A percentile compares a stretch with the other conserved stretches of the same genome.
Evolutionary conservation across 1,140 invertebrate genomes (phyloP).

Genomic region (Lordiphosa mommai): DNA sequence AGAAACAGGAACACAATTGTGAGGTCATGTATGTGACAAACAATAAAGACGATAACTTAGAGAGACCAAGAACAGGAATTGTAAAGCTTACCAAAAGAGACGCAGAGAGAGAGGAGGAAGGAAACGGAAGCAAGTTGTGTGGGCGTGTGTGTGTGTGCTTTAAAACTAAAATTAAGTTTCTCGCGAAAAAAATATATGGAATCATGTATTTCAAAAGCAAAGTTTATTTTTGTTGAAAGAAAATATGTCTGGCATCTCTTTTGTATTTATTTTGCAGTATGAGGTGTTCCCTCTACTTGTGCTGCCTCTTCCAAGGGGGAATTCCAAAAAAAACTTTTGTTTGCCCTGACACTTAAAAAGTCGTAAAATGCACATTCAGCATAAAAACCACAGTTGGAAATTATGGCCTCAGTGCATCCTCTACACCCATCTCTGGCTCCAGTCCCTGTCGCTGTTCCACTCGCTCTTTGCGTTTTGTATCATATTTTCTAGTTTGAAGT

Average conservation of each 20-base stretch:
- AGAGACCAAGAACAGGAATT: constrained; percentile 19
- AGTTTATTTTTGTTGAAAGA: constrained; percentile 63
- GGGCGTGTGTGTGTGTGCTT: constrained; percentile 22
- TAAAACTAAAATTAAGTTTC: constrained; percentile 69
- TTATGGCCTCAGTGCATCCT: constrained; percentile 53
- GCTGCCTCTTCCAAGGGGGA: constrained; percentile 1
- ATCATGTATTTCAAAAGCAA: constrained; percentile 53
- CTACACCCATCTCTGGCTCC: constrained; percentile 12
- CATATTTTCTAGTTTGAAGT: constrained; percentile 62
- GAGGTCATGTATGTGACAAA: constrained; percentile 77
- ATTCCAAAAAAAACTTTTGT: constrained; percentile 56
- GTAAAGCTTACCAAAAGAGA: constrained; percentile 17
- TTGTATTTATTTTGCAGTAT: constrained; percentile 16
- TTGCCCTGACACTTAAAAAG: constrained; percentile 72
- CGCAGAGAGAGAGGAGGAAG: constrained; percentile 22
- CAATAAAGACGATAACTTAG: constrained; percentile 76
- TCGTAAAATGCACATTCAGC: constrained; percentile 73
- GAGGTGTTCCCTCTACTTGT: background rate
- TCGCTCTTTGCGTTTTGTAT: constrained; percentile 25
- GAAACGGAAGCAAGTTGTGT: constrained; percentile 54
- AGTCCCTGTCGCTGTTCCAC: background rate
- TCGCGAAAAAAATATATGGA: constrained; percentile 20
- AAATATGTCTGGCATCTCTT: constrained; percentile 52
- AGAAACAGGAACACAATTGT: constrained; percentile 63
- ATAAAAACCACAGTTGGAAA: constrained; percentile 65